Evolutionary conservation across 2,888 invertebrate species (phyloP).

Genomic region (Adineta ricciae): DNA sequence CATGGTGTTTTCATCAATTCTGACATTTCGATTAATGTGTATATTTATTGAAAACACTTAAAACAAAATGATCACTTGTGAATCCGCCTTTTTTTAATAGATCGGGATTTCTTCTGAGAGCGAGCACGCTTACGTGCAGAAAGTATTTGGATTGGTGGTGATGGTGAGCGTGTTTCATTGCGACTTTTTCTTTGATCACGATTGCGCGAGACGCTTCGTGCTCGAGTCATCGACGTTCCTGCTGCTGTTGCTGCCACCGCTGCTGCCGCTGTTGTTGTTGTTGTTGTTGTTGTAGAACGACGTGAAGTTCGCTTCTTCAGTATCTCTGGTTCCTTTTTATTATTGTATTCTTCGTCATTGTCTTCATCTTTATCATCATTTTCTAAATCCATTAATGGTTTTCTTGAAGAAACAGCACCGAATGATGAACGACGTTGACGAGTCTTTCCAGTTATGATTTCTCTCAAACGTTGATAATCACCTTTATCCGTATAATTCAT

Average conservation of each 20-base stretch:
- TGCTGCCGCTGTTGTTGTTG: not conserved
- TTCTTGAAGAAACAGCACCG: not conserved
- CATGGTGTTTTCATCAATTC: not conserved
- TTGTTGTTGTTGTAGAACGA: not conserved
- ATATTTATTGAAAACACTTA: not conserved
- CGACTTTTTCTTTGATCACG: not conserved
- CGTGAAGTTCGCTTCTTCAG: too few species aligned
- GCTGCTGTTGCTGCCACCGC: not conserved
- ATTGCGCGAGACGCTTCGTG: conserved; percentile 10
- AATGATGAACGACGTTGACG: not conserved
- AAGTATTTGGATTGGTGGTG: not conserved
- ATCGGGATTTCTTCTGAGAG: not conserved
- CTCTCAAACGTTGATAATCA: conserved; percentile 14
- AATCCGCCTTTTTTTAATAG: not conserved
- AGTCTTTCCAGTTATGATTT: not conserved
- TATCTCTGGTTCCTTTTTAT: not conserved
- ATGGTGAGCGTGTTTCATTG: conserved; percentile 3
- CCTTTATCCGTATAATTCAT: conserved; percentile 14
- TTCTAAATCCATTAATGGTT: not conserved
- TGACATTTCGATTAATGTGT: too few species aligned
- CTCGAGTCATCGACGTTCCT: not conserved
- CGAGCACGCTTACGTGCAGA: conserved; percentile 11
- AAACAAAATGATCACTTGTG: not conserved
- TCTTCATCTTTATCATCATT: not conserved
- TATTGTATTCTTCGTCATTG: not conserved